Conservation (phyloP, 2,797 vertebrate genomes). For the Falco columbarius region DNA sequence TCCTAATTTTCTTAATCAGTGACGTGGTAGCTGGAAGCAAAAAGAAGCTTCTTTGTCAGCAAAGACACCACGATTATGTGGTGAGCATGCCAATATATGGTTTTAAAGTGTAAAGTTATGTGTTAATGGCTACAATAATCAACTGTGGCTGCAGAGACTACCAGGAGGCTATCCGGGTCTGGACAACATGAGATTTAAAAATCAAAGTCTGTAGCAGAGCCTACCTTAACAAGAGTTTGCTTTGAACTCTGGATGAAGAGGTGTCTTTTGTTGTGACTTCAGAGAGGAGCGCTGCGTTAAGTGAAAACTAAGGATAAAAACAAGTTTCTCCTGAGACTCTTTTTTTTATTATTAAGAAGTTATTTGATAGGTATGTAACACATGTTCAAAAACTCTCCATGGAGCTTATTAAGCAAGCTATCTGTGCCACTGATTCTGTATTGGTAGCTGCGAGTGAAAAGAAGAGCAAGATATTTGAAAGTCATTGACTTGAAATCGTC, state of each 20-base stretch:
- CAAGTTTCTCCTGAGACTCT: background rate
- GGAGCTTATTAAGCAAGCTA: constrained; percentile 43
- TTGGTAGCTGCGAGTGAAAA: background rate
- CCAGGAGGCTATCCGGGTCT: background rate
- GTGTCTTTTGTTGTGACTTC: background rate
- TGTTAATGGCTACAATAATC: background rate
- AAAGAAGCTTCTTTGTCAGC: background rate
- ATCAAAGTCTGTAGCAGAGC: background rate
- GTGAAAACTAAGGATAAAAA: constrained; percentile 11
- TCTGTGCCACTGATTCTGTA: background rate
- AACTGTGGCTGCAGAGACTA: background rate
- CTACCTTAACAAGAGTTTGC: background rate
- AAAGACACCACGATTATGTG: background rate
- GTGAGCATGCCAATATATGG: background rate
- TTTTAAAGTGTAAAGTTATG: background rate
- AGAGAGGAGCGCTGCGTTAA: background rate
- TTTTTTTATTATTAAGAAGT: background rate
- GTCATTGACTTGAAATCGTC: background rate
- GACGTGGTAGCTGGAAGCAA: background rate
- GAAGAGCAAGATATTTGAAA: constrained; percentile 4
- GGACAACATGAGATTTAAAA: background rate
- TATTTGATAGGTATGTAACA: background rate
- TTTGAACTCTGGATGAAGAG: background rate
- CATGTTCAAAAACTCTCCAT: background rate
- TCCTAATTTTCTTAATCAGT: background rate